Conservation (phyloP, 2,113 vertebrate species). For the Dipodomys stephensi region DNA sequence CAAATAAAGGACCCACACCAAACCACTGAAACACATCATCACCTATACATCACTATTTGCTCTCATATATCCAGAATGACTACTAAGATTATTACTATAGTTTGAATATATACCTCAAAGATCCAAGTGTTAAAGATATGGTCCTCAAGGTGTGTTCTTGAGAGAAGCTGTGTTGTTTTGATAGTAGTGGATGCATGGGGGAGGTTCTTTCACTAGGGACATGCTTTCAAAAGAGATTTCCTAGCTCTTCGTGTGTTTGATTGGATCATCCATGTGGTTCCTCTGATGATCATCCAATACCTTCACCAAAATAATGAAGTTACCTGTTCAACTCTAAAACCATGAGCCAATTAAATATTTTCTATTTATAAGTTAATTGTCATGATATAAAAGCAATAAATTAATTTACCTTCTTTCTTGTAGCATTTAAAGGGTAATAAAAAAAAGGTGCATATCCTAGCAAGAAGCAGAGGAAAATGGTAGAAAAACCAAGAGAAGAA, state of each 20-base stretch:
- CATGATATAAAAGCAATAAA: too few species aligned
- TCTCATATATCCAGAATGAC: neutral
- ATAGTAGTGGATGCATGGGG: too few species aligned
- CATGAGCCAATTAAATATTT: neutral
- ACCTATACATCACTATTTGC: fast-evolving
- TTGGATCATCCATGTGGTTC: too few species aligned
- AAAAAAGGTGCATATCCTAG: neutral
- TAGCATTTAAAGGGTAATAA: neutral
- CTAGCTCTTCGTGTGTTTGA: neutral
- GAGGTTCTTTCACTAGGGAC: neutral
- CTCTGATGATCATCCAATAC: too few species aligned
- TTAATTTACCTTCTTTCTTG: constrained; percentile 4
- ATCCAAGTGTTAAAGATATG: neutral
- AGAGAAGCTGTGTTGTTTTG: neutral
- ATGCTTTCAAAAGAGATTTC: neutral
- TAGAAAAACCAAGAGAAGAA: too few species aligned
- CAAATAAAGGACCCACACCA: neutral
- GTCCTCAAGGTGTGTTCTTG: neutral
- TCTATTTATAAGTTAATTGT: neutral
- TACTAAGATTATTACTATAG: neutral
- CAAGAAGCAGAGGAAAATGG: too few species aligned
- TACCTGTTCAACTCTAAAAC: neutral
- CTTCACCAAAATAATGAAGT: neutral
- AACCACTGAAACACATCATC: neutral
- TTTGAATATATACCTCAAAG: too few species aligned